Base-by-base conservation (phyloP, 2,797 vertebrate species). In the Centroberyx gerrardi region DNA sequence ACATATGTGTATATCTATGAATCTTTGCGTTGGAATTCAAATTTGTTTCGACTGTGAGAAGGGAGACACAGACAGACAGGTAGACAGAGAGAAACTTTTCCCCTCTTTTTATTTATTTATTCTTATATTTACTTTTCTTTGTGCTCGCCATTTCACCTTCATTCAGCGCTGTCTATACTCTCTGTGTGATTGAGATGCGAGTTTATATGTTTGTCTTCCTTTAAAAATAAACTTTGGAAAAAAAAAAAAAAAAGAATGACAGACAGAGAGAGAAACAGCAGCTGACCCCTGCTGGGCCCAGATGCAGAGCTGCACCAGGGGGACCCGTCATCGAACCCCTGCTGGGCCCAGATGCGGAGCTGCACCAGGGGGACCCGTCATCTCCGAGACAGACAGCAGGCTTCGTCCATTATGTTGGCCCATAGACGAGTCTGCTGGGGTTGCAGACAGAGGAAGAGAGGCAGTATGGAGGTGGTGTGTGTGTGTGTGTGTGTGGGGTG, bases 391-490 rank as follows among this genome's bases (percentile, higher is more conserved):
- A n/a, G 69, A 55, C 54, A 53, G 52, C 53, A 58, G 71, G 22
- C 40, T 17, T 18, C 0, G 55, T 80, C 82, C 63, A 73, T 63
- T 74, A 75, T 68, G 0, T 72, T 40, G 14, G 42, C 51, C 68
- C 36, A 1, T 31, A 55, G 62, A 18, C 22, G 62, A 61, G 77
- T 55, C 86, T 87, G 42, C 77, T 81, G 85, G 87, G 91, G 90
- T 1, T 1, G 1, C 72, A 53, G 0, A 31, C 9, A 78, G 66
- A 63, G 5, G 4, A 56, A 79, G 77, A 78, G 76, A 55, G 81
- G 40, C 53, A 13, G 1, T 18, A 27, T 36, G 48, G 31, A 59
- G 56, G 56, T 17, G 8, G 36, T 40, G 58, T 22, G 33, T 38
- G 58, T 40, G 33, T 38, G n/a, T 38, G 36, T 60, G 15, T 40